Percentiles rank a stretch among this genome's conserved stretches.
phyloP scores from a whole-genome alignment of 2,797 vertebrate genomes.

The Rhyacichthys aspro region DNA sequence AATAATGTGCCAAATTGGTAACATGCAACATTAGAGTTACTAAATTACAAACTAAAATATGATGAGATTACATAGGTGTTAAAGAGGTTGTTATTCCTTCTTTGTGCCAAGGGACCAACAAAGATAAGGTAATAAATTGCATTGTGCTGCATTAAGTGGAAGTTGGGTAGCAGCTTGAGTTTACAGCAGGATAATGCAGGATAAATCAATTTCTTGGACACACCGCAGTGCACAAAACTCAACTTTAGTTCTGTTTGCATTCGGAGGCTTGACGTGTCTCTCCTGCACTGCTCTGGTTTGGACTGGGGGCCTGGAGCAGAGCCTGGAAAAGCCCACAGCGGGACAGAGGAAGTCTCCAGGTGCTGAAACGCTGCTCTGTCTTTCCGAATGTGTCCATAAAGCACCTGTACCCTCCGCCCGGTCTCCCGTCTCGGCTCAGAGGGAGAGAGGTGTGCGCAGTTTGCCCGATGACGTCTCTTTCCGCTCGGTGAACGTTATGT shows the following conservation, averaged over 20 bases:
- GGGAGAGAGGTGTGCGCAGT: background rate
- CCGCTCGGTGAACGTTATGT: constrained; percentile 25
- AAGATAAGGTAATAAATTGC: too few species aligned
- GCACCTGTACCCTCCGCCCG: constrained; percentile 28
- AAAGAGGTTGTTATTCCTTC: too few species aligned
- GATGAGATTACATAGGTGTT: too few species aligned
- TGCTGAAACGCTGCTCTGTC: constrained; percentile 28
- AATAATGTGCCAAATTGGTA: too few species aligned
- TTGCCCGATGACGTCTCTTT: constrained; percentile 33
- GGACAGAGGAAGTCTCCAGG: constrained; percentile 51
- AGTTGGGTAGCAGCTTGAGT: too few species aligned
- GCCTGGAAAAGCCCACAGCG: constrained; percentile 47
- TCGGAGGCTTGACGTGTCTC: constrained; percentile 28
- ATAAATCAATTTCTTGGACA: constrained; percentile 4
- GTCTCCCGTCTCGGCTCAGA: background rate
- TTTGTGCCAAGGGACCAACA: too few species aligned
- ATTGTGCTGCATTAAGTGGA: background rate
- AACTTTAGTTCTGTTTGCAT: constrained; percentile 3
- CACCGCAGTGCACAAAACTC: constrained; percentile 1
- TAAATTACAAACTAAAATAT: too few species aligned
- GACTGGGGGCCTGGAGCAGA: constrained; percentile 40
- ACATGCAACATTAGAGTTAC: too few species aligned
- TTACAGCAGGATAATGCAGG: constrained; percentile 5
- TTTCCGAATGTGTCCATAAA: constrained; percentile 44
- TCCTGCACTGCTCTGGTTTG: constrained; percentile 31